A percentile compares a stretch with the other conserved stretches of the same genome.
Evolutionary conservation across 2,888 invertebrate genomes (phyloP).

Genomic region (Apotomis capreana): DNA sequence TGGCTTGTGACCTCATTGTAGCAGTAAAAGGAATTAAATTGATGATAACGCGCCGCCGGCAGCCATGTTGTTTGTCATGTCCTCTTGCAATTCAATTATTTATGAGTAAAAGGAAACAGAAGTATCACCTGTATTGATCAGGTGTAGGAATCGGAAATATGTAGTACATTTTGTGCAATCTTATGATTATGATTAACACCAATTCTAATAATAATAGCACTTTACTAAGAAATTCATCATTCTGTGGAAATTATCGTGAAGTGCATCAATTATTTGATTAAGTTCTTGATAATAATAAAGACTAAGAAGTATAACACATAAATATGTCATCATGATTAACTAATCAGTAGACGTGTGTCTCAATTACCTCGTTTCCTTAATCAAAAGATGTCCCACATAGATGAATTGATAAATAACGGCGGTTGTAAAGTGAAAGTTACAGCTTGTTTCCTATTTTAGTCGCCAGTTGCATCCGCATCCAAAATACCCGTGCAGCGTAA

Average conservation of each 20-base stretch:
- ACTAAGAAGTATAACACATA: not conserved
- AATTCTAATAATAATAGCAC: not conserved
- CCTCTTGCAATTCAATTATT: slow-evolving; percentile 11
- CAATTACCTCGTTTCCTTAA: slow-evolving; percentile 32
- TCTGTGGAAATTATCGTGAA: not conserved
- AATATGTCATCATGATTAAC: slow-evolving; percentile 19
- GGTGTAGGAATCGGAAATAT: no score
- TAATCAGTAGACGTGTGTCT: slow-evolving; percentile 22
- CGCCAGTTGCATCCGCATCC: slow-evolving; percentile 68
- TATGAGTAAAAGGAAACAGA: not conserved
- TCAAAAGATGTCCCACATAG: slow-evolving; percentile 41
- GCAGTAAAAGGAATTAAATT: slow-evolving; percentile 80
- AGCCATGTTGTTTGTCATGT: slow-evolving; percentile 59
- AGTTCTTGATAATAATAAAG: no score
- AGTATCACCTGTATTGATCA: no score
- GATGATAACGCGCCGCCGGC: slow-evolving; percentile 68
- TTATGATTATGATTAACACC: no score
- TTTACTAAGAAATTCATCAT: not conserved
- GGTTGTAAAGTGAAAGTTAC: slow-evolving; percentile 55
- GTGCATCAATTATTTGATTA: no score
- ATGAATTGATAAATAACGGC: slow-evolving; percentile 36
- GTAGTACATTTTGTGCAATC: no score
- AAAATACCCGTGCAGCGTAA: slow-evolving; percentile 65
- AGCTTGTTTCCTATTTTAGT: slow-evolving; percentile 62
- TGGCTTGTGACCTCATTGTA: slow-evolving; percentile 79